phyloP scores from a whole-genome alignment of 2,797 vertebrate genomes.

The Coregonus sp. region DNA sequence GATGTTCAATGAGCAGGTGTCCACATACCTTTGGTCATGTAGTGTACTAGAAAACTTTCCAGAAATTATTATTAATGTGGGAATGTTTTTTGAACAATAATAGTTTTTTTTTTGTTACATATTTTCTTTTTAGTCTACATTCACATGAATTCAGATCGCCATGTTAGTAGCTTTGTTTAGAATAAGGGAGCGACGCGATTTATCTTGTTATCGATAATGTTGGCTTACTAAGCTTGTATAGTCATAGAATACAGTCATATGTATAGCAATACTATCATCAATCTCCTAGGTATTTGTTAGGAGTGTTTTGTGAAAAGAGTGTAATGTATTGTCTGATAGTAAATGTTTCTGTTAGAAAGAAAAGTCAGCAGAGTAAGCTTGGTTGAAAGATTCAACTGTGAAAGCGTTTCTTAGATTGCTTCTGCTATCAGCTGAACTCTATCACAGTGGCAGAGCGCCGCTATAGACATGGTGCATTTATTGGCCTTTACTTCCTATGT shows the following conservation, averaged over 20 bases:
- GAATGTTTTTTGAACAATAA: neutral
- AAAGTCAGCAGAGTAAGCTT: conserved; percentile 16
- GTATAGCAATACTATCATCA: conserved; percentile 42
- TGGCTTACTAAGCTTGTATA: neutral
- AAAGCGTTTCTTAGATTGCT: conserved; percentile 58
- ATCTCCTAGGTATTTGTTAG: conserved; percentile 14
- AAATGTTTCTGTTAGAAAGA: conserved; percentile 28
- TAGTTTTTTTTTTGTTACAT: neutral
- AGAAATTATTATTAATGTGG: neutral
- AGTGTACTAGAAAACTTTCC: too few relatives aligned
- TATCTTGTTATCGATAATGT: neutral
- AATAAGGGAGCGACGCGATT: neutral
- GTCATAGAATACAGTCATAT: conserved; percentile 18
- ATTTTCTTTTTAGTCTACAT: neutral
- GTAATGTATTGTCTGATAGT: neutral
- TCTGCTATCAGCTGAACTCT: conserved; percentile 42
- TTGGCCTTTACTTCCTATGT: conserved; percentile 37
- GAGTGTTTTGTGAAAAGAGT: neutral
- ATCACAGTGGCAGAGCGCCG: conserved; percentile 38
- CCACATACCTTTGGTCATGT: too few relatives aligned
- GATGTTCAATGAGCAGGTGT: too few relatives aligned
- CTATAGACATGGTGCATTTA: conserved; percentile 61
- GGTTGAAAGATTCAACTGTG: conserved; percentile 54
- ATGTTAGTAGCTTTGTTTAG: neutral
- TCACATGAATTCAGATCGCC: neutral